Evolutionary conservation across 1,140 invertebrate genomes (phyloP).

Genomic region (Bombus affinis): DNA sequence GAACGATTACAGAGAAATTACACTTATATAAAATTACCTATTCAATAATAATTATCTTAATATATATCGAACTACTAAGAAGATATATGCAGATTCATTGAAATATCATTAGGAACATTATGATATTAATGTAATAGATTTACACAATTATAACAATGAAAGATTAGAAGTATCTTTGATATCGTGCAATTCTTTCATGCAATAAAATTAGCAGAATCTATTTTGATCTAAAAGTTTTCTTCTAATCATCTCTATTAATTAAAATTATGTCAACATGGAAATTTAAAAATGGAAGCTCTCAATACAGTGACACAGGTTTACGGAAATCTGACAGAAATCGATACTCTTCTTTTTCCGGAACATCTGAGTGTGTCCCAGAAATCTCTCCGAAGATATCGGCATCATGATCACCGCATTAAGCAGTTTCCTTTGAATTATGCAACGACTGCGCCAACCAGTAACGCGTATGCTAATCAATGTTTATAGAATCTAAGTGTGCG

Average conservation of each 20-base stretch:
- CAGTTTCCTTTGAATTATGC: conserved; percentile 7
- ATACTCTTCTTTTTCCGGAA: not conserved
- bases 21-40: too few species aligned
- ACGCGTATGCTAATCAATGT: not conserved
- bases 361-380: not conserved
- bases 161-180: too few species aligned
- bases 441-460: not conserved
- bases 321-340: not conserved
- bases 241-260: too few species aligned
- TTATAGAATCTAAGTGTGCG: not conserved
- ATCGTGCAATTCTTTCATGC: not conserved
- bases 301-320: not conserved
- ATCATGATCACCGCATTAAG: not conserved
- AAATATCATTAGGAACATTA: too few species aligned
- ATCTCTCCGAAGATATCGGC: not conserved
- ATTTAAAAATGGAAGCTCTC: not conserved
- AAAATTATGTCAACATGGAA: not conserved
- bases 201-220: not conserved
- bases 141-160: too few species aligned
- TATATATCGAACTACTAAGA: too few species aligned
- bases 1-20: too few species aligned
- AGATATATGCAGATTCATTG: too few species aligned
- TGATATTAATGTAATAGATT: too few species aligned
- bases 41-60: too few species aligned
- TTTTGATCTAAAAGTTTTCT: not conserved